Percentiles rank a stretch among this genome's conserved stretches.
Evolutionary conservation across 2,888 invertebrate species (phyloP).

Genomic region (Lasioglossum morio): DNA sequence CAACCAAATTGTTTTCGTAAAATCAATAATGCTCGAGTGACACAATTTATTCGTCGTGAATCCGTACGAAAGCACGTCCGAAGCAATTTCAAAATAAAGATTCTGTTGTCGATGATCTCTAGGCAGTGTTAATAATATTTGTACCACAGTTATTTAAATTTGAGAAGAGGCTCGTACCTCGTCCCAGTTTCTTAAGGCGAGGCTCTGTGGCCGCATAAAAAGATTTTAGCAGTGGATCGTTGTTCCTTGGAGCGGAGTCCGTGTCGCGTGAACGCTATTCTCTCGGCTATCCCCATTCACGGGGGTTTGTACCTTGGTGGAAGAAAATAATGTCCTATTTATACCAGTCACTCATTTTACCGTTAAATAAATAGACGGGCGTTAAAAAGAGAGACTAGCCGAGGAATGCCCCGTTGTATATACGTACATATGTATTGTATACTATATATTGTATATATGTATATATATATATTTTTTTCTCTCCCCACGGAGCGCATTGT

Average conservation of each 20-base stretch:
- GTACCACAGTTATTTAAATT: not conserved
- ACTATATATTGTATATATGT: not conserved
- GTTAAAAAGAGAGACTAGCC: not conserved
- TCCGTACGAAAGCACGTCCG: not conserved
- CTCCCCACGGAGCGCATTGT: constrained; percentile 17
- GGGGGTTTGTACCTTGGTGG: not conserved
- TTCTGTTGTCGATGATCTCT: not conserved
- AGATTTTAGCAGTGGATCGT: not conserved
- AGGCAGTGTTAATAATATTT: not conserved
- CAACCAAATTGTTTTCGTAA: too few relatives aligned
- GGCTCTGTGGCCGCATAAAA: not conserved
- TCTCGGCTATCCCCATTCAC: constrained; percentile 1
- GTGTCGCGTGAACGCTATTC: not conserved
- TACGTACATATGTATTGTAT: not conserved
- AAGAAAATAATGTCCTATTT: constrained; percentile 25
- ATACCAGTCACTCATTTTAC: constrained; percentile 13
- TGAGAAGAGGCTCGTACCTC: not conserved
- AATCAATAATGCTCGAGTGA: not conserved
- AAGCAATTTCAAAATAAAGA: not conserved
- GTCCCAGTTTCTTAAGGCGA: not conserved
- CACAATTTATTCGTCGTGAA: not conserved
- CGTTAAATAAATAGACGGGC: constrained; percentile 9
- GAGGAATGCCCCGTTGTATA: constrained; percentile 6
- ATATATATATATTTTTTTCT: constrained; percentile 27
- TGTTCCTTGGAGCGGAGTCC: not conserved